Percentiles rank a stretch among this genome's conserved stretches.
phyloP scores from a whole-genome alignment of 2,888 invertebrate species.

The Aspidapion aeneum region DNA sequence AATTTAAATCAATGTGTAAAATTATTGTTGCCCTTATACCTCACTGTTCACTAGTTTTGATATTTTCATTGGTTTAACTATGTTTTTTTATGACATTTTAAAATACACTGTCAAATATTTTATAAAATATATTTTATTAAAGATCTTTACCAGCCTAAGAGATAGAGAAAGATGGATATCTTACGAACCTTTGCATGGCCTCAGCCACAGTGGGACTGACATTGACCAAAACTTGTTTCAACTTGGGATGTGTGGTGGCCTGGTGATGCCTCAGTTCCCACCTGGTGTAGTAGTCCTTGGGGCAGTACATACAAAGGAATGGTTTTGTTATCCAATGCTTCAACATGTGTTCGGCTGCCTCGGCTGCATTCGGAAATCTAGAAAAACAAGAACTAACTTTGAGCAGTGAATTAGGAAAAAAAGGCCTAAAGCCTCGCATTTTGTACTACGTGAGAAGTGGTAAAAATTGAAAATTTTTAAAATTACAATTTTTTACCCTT shows the following conservation, averaged over 20 bases:
- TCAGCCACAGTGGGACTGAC: conserved; percentile 25
- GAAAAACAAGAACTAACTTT: conserved; percentile 14
- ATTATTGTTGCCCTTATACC: no score
- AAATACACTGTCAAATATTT: no score
- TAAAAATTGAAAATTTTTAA: no score
- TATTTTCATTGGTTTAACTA: no score
- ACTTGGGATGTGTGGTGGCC: conserved; percentile 21
- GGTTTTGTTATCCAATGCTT: conserved; percentile 51
- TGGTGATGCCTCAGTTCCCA: conserved; percentile 39
- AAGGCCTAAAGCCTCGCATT: background rate
- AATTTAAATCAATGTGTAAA: no score
- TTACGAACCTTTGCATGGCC: conserved; percentile 17
- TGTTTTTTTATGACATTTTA: no score
- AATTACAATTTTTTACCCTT: no score
- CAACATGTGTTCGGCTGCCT: conserved; percentile 47
- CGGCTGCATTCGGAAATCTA: conserved; percentile 30
- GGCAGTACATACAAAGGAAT: conserved; percentile 49
- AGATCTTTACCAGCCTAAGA: no score
- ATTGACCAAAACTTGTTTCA: conserved; percentile 11
- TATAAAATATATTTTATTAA: no score
- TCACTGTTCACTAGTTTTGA: background rate
- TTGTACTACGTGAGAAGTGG: no score
- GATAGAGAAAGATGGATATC: no score
- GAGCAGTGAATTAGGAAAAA: background rate
- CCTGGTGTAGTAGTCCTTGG: conserved; percentile 35